Percentiles rank a stretch among this genome's conserved stretches.
Evolutionary conservation across 2,113 vertebrate species (phyloP).

Genomic region (Nyctibius bracteatus): DNA sequence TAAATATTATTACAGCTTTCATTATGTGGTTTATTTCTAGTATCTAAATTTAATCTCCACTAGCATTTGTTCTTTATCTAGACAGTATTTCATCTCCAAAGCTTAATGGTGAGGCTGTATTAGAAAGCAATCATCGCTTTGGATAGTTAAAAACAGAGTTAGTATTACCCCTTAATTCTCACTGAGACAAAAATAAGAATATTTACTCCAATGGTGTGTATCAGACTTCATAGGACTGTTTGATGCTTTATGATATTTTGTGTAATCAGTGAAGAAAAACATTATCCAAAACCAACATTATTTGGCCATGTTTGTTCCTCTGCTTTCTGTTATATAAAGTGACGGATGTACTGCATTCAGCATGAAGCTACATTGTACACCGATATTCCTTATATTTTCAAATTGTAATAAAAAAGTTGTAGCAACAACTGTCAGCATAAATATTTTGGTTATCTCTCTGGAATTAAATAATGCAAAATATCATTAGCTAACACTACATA

Average conservation of each 20-base stretch:
- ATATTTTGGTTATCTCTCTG: neutral
- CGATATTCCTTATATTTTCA: neutral
- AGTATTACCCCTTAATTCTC: neutral
- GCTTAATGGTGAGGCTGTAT: neutral
- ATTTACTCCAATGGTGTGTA: rapidly evolving
- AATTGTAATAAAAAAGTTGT: neutral
- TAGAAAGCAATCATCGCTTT: neutral
- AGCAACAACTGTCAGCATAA: neutral
- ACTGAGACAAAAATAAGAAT: neutral
- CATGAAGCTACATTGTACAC: neutral
- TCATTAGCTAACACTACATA: neutral
- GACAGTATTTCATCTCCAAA: neutral
- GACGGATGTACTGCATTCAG: neutral
- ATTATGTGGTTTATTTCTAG: neutral
- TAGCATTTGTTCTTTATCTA: neutral
- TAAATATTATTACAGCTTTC: neutral
- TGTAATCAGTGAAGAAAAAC: neutral
- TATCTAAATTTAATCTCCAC: neutral
- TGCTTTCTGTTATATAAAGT: neutral
- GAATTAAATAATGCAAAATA: neutral
- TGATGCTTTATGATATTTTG: neutral
- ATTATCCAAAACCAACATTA: neutral
- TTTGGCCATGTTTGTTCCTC: neutral
- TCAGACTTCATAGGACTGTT: neutral
- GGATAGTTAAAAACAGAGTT: neutral